Evolutionary conservation across 2,888 invertebrate genomes (phyloP), one percentile per base, ranked within the genome.

Genomic region (Eupithecia subfuscata): DNA sequence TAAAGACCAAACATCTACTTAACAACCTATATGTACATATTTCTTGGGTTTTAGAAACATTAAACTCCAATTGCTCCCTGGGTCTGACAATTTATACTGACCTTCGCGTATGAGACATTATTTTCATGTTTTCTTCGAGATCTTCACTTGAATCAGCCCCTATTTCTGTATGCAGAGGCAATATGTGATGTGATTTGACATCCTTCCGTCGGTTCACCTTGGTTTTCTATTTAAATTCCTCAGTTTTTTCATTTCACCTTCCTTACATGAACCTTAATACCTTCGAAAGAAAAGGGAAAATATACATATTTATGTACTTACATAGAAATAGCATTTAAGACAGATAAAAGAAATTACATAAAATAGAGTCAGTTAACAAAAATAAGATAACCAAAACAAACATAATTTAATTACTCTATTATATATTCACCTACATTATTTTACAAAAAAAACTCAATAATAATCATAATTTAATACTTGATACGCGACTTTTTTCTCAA

Each of bases 191-290:
- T 72, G 52, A 69, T 74, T 74, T 72, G 71, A 75, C 68, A 77
- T 78, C 77, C 74, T 79, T 75, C 76, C 71, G 73, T 63, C 25
- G 69, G 60, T 40, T 78, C 77, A 71, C 73, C 69, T 78, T 70
- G 52, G 74, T 70, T 73, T 75, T 48, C 73, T 74, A 74, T 73
- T 78, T 76, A 45, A 48, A 72, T 73, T 69, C 65, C 70, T 43
- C 11, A 22, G 45, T 34, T 74, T 74, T 75, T 75, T 75, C 45
- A 1, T 25, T 52, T 71, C 34, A 45, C 69, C 72, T 79, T 80
- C 78, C 75, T 56, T 56, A 12, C 22, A 22, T 11, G 22, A 22
- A 52, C n/a, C 52, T 22, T 56, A 22, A 56, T 22, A 56, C 56
- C 56, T 22, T 22, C 56, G 22, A 22, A 56, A 2, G 9, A 56